Evolutionary conservation across 2,113 vertebrate genomes (phyloP), one percentile per base, ranked within the genome.

Genomic region (Nematolebias whitei): DNA sequence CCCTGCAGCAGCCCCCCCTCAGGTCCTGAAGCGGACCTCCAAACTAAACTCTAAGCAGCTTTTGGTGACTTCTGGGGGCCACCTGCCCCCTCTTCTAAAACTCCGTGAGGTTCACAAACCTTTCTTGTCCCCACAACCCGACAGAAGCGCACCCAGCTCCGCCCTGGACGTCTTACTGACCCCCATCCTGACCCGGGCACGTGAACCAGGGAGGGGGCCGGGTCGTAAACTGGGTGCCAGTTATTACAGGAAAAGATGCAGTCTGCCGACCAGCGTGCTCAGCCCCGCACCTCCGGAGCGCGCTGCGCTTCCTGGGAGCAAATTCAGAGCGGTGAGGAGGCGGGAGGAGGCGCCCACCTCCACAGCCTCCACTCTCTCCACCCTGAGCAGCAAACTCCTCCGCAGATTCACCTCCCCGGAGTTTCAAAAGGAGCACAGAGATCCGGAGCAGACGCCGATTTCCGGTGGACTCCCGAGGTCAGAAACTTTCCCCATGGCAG

Each of bases 201-300:
- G 15, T 20, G 50, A 57, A 16, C 67, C 47, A 0, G 71, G 80
- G 1, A 19, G 19, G 1, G 57, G 51, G 19, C 19, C n/a, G n/a
- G n/a, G n/a, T n/a, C n/a, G n/a, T n/a, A n/a, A n/a, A 53, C 86
- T 94, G 66, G 68, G 88, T 14, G 89, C 91, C 9, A 81, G 78
- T 29, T 93, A 90, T 47, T 93, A 92, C 45, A 80, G 84, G 70
- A 94, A 93, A 69, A 72, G 91, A 23, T 87, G 83, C 44, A 93
- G 92, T 38, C 79, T 93, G 22, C 92, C 92, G 12, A 86, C 83
- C 13, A 87, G 74, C 2, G 9, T 87, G 15, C 82, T 89, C 18
- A 66, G 67, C n/a, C 83, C 87, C 5, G 12, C 71, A 5, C 85
- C 88, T 10, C 79, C 82, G 0, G 89, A 86, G 16, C 91, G 85